Conservation (phyloP, 2,113 vertebrate species). For the Thymallus thymallus region DNA sequence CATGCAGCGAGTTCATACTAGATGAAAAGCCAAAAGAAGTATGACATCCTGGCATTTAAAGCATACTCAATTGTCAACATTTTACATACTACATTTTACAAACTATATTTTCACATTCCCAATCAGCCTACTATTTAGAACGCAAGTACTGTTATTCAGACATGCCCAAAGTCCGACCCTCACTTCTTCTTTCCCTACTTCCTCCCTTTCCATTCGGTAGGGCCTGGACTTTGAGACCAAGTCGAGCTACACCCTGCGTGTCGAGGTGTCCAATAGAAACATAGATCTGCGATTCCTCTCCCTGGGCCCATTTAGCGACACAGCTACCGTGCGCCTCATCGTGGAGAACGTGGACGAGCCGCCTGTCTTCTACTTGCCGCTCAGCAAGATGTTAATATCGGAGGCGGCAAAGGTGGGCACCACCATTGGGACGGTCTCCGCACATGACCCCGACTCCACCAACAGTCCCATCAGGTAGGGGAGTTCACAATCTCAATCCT, state of each 20-base stretch:
- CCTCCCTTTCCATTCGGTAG: constrained; percentile 56
- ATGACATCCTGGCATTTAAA: too few species aligned
- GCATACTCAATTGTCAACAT: too few species aligned
- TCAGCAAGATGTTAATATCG: constrained; percentile 86
- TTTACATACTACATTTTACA: too few species aligned
- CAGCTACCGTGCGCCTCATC: constrained; percentile 83
- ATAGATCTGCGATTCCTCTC: constrained; percentile 87
- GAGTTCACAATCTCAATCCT: not conserved
- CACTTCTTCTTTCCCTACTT: not conserved
- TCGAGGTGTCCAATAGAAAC: constrained; percentile 91
- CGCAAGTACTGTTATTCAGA: too few species aligned
- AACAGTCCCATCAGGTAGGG: constrained; percentile 89
- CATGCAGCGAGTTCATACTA: too few species aligned
- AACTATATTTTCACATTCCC: too few species aligned
- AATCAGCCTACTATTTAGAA: too few species aligned
- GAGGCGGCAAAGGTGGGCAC: constrained; percentile 89
- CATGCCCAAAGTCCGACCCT: too few species aligned
- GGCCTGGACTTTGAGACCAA: constrained; percentile 92
- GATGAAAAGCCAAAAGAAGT: too few species aligned
- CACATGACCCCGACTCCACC: constrained; percentile 88
- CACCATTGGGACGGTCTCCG: constrained; percentile 86
- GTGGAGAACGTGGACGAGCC: constrained; percentile 94
- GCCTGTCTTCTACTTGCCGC: constrained; percentile 77
- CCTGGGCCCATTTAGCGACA: constrained; percentile 88
- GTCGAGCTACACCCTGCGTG: constrained; percentile 83